Percentiles rank a stretch among this genome's conserved stretches.
phyloP scores from a whole-genome alignment of 2,888 invertebrate genomes.

The Mimachlamys varia region DNA sequence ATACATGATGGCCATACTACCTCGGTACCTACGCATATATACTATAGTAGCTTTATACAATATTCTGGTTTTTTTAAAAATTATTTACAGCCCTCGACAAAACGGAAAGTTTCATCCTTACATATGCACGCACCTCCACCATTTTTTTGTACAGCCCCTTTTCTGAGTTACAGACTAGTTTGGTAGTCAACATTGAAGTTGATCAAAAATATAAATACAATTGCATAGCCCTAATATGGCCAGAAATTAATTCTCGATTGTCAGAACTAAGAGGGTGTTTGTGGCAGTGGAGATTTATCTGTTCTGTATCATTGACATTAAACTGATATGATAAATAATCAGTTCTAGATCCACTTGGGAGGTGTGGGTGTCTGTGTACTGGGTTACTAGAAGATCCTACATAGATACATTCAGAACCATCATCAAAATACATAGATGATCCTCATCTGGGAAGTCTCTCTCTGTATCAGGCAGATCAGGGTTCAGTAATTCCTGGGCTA shows the following conservation, averaged over 20 bases:
- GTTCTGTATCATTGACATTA: background rate
- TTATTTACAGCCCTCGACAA: background rate
- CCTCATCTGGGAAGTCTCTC: constrained; percentile 6
- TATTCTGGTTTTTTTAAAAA: no score
- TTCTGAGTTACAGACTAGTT: no score
- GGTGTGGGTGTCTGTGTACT: background rate
- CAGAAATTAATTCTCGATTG: background rate
- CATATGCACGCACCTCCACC: no score
- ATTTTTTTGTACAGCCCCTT: no score
- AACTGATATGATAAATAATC: background rate
- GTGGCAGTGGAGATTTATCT: background rate
- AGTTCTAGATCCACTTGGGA: background rate
- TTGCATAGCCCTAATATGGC: background rate
- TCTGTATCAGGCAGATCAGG: constrained; percentile 8
- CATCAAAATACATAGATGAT: background rate
- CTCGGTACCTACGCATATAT: no score
- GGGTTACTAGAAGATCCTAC: background rate
- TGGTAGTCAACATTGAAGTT: no score
- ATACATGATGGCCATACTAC: no score
- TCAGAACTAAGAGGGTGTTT: background rate
- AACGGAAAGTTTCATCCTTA: background rate
- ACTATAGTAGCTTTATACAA: no score
- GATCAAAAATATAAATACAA: no score
- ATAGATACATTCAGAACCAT: background rate
- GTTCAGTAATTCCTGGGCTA: background rate